A percentile compares a stretch with the other conserved stretches of the same genome.
Evolutionary conservation across 2,113 vertebrate species (phyloP).

Genomic region (Pseudopipra pipra): DNA sequence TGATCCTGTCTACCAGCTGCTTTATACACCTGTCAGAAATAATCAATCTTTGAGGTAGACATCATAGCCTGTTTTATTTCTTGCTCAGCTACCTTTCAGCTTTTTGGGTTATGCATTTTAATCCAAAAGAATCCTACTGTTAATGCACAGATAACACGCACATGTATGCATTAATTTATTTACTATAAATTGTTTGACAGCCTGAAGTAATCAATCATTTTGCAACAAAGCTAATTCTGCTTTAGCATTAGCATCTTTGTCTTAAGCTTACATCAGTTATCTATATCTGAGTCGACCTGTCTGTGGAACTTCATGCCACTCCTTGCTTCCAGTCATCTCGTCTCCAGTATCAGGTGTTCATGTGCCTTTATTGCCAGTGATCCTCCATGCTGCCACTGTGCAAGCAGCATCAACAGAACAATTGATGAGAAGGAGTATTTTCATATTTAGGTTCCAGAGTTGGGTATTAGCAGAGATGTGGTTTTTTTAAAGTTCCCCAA

Average conservation of each 20-base stretch:
- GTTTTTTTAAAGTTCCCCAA: not conserved
- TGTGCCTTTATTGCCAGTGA: not conserved
- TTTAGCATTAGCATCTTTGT: not conserved
- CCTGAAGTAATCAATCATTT: not conserved
- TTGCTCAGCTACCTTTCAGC: not conserved
- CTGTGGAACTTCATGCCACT: not conserved
- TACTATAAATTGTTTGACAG: not conserved
- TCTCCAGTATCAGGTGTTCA: not conserved
- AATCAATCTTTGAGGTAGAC: not conserved
- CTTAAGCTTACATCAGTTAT: not conserved
- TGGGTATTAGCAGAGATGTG: not conserved
- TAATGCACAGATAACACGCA: not conserved
- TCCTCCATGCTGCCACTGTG: not conserved
- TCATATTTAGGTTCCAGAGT: not conserved
- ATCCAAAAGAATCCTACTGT: not conserved
- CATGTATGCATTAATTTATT: not conserved
- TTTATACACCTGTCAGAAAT: not conserved
- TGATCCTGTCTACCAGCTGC: conserved; percentile 29
- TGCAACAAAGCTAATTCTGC: not conserved
- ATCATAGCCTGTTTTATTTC: not conserved
- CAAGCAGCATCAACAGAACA: not conserved
- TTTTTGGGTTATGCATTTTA: not conserved
- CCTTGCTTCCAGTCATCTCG: not conserved
- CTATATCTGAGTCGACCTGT: not conserved
- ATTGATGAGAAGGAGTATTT: not conserved